Evolutionary conservation across 2,888 invertebrate genomes (phyloP).

Genomic region (Acronicta psi): DNA sequence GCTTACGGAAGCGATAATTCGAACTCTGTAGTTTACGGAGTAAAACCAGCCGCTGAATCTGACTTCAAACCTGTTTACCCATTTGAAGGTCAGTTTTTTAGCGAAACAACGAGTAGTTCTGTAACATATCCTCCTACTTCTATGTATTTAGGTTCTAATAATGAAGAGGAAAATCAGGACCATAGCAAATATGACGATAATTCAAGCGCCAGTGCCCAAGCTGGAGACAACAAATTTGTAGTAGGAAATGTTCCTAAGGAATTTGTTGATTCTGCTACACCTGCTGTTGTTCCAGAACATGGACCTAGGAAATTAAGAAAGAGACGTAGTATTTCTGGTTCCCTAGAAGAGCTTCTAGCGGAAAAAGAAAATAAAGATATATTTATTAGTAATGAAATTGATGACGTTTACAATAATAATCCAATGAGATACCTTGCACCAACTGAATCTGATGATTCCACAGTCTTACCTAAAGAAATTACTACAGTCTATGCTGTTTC

Average conservation of each 20-base stretch:
- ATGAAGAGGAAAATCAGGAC: constrained; percentile 70
- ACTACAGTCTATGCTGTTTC: constrained; percentile 71
- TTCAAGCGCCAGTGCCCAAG: constrained; percentile 62
- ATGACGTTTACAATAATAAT: constrained; percentile 69
- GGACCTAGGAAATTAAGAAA: constrained; percentile 88
- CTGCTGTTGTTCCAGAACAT: constrained; percentile 91
- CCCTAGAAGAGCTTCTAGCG: constrained; percentile 80
- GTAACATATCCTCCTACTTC: constrained; percentile 83
- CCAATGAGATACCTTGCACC: constrained; percentile 66
- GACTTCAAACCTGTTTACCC: constrained; percentile 86
- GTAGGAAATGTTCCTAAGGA: constrained; percentile 91
- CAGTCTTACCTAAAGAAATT: constrained; percentile 64
- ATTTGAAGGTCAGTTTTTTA: constrained; percentile 80
- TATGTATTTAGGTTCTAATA: constrained; percentile 83
- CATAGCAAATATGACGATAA: constrained; percentile 73
- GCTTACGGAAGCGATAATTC: constrained; percentile 77
- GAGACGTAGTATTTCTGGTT: constrained; percentile 74
- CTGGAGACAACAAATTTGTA: constrained; percentile 89
- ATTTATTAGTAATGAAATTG: constrained; percentile 85
- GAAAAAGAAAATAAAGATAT: constrained; percentile 77
- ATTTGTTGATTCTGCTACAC: constrained; percentile 84
- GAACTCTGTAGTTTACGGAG: constrained; percentile 82
- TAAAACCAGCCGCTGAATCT: constrained; percentile 80
- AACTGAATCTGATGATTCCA: constrained; percentile 38
- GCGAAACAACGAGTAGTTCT: constrained; percentile 80